These are phyloP conservation scores for Antechinus stuartii DNA, from an alignment of 2,113 vertebrate genomes.

Conservation along the genomic window DNA sequence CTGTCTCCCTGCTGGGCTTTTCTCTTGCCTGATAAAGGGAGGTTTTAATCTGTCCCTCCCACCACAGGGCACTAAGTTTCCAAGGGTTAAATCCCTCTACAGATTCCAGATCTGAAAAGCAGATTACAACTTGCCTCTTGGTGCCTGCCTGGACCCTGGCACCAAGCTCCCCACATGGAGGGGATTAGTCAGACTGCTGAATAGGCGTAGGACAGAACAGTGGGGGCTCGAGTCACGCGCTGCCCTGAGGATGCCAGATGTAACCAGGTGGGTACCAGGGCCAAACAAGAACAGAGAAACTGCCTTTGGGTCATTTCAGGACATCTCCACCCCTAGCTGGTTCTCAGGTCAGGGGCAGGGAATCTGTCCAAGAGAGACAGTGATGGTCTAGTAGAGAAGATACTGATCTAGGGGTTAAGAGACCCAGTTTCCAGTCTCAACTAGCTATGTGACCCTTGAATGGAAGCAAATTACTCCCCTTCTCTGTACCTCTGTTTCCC, in stretches of 20 bases:
- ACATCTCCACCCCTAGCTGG: not conserved
- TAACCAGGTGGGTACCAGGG: not conserved
- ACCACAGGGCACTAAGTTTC: not conserved
- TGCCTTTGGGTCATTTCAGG: slow-evolving; percentile 30
- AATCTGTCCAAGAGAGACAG: not conserved
- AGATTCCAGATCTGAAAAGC: not conserved
- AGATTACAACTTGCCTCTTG: not conserved
- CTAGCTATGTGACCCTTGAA: not conserved
- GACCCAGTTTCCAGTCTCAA: not conserved
- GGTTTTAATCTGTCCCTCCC: not conserved
- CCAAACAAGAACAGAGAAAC: not conserved
- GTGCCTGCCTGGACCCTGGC: not conserved
- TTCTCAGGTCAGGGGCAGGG: not conserved
- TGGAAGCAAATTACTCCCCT: not conserved
- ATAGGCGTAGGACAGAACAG: not conserved
- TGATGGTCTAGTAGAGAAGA: not conserved
- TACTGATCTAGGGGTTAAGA: not conserved
- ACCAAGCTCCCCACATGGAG: not conserved
- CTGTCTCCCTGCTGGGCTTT: not conserved
- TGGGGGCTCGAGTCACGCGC: not conserved
- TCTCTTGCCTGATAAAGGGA: not conserved
- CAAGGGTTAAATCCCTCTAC: not conserved
- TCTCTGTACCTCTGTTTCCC: not conserved
- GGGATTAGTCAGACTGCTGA: not conserved
- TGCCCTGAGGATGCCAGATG: not conserved